Evolutionary conservation across 2,797 vertebrate species (phyloP).

Genomic region (Pelochelys cantorii): DNA sequence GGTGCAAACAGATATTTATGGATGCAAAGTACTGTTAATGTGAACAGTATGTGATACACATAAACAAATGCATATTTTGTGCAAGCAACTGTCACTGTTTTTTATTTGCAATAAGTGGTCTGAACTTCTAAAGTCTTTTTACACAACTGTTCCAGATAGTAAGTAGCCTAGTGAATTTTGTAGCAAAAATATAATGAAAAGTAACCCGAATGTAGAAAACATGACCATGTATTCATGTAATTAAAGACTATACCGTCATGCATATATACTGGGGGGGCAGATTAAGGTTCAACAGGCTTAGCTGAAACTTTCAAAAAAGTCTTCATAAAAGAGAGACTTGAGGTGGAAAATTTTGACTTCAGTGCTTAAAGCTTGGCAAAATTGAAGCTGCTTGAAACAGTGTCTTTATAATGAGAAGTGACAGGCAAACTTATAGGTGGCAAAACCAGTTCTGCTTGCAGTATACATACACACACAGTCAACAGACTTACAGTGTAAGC

Average conservation of each 20-base stretch:
- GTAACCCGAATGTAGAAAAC: background rate
- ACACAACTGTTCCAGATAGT: background rate
- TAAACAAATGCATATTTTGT: background rate
- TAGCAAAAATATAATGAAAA: background rate
- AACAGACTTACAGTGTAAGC: background rate
- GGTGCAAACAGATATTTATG: too few species aligned
- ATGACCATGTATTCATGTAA: background rate
- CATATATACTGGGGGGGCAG: background rate
- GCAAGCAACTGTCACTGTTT: background rate
- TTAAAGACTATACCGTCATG: background rate
- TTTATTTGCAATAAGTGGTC: background rate
- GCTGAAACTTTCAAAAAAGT: background rate
- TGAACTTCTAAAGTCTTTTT: background rate
- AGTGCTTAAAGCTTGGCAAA: background rate
- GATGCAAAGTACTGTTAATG: background rate
- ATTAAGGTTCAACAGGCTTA: rapidly evolving
- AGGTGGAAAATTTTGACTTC: background rate
- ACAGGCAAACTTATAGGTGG: background rate
- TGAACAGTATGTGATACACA: too few species aligned
- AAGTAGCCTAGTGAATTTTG: background rate
- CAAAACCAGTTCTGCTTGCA: background rate
- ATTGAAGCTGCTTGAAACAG: background rate
- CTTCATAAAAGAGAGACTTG: background rate
- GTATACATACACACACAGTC: background rate
- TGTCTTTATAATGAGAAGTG: background rate